phyloP scores from a whole-genome alignment of 1,140 invertebrate species.

The Dolichoris vasculosae region DNA sequence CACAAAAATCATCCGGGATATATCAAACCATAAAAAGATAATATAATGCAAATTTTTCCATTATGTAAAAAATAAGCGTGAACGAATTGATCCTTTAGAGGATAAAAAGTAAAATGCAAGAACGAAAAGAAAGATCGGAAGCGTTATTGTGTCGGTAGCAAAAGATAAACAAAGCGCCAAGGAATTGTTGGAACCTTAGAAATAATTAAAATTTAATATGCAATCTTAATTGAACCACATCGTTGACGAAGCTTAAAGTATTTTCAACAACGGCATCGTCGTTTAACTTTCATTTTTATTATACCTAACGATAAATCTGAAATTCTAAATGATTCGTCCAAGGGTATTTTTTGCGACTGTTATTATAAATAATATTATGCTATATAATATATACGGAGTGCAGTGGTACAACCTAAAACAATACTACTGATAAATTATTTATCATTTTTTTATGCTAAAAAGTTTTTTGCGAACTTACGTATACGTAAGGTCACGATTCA shows the following conservation, averaged over 20 bases:
- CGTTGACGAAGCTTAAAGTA: not conserved
- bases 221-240: not conserved
- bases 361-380: too few relatives aligned
- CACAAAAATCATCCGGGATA: conserved; percentile 39
- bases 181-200: not conserved
- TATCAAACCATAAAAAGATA: conserved; percentile 31
- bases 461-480: not conserved
- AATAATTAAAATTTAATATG: not conserved
- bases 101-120: not conserved
- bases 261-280: not conserved
- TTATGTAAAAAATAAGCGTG: conserved; percentile 14
- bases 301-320: not conserved
- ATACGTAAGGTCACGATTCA: not conserved
- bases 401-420: not conserved
- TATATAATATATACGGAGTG: not conserved
- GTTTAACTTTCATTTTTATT: not conserved
- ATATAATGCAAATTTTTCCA: not conserved
- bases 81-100: not conserved
- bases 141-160: not conserved
- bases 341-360: too few relatives aligned
- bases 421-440: not conserved
- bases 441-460: not conserved
- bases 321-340: too few relatives aligned
- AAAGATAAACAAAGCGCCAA: not conserved
- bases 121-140: not conserved